Evolutionary conservation across 2,797 vertebrate species (phyloP), one percentile per base, ranked within the genome.

Genomic region (Trachurus trachurus): DNA sequence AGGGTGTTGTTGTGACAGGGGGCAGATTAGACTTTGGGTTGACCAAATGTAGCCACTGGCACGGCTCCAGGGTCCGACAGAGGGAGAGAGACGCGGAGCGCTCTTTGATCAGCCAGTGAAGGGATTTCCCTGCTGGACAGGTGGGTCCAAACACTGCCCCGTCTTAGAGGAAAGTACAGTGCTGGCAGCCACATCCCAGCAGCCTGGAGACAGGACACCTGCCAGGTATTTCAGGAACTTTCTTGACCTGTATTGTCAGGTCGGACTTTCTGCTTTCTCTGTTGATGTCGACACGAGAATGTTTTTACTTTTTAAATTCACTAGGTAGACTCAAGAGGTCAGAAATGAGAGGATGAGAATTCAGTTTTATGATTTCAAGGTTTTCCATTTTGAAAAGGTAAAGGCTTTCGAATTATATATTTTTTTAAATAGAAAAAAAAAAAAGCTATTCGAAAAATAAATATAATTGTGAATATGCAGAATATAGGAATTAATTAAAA

Each of bases 1-100:
- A 21, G 79, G 40, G 54, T 88, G 82, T 89, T 88, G 82, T 89
- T 85, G 82, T 87, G 85, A 90, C 86, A 81, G 84, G 64, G 83
- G 66, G 53, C 3, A 78, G 92, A 94, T 93, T 92, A 91, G 73
- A 78, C 80, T 71, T 69, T 45, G 66, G 34, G 69, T 77, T 75
- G 57, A 79, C 72, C 54, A 80, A 80, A 81, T 83, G 86, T 76
- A 81, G 87, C 83, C 31, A 69, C 61, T 88, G 90, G 90, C 87
- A 16, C 15, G 0, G 45, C 52, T 81, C 72, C 73, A 83, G 65
- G 71, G 59, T 19, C 26, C 49, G 60, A 78, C 45, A 19, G 66
- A 42, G 62, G 6, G 70, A 45, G 60, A 65, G 54, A 76, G 50
- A 72, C 15, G 56, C 58, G 13, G 62, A 68, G 63, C 31, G 34